These are phyloP conservation scores for Euphydryas editha DNA, from an alignment of 2,888 invertebrate species.

Conservation along the genomic window DNA sequence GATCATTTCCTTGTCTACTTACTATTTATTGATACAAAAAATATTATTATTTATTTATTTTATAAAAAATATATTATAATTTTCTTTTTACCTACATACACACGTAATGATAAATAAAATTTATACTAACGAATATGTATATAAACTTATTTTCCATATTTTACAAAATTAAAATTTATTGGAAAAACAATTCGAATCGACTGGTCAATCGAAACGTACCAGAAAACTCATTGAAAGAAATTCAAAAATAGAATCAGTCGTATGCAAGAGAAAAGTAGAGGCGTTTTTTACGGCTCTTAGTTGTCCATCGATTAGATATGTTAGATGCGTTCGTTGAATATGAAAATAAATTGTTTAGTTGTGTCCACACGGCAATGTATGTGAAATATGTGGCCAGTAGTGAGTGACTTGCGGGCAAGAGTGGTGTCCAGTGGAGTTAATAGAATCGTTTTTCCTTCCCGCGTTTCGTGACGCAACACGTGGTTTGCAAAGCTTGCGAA, in stretches of 20 bases:
- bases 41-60: not conserved
- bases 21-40: not conserved
- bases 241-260: conserved; percentile 22
- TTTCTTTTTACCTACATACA: too few relatives aligned
- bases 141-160: too few relatives aligned
- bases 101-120: too few relatives aligned
- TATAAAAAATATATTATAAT: too few relatives aligned
- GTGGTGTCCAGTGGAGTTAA: conserved; percentile 58
- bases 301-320: conserved; percentile 45
- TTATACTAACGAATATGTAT: too few relatives aligned
- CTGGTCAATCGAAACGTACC: conserved; percentile 14
- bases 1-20: not conserved
- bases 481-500: conserved; percentile 45
- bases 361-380: conserved; percentile 65
- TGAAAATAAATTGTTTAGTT: conserved; percentile 78
- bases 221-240: not conserved
- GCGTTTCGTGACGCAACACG: conserved; percentile 61
- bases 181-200: not conserved
- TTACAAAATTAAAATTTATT: too few relatives aligned
- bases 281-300: conserved; percentile 8
- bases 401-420: conserved; percentile 71
- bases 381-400: conserved; percentile 76
- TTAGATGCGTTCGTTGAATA: conserved; percentile 63
- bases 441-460: conserved; percentile 59
- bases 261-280: conserved; percentile 30